phyloP scores from a whole-genome alignment of 2,113 vertebrate genomes.

The Ardeotis arabs region DNA sequence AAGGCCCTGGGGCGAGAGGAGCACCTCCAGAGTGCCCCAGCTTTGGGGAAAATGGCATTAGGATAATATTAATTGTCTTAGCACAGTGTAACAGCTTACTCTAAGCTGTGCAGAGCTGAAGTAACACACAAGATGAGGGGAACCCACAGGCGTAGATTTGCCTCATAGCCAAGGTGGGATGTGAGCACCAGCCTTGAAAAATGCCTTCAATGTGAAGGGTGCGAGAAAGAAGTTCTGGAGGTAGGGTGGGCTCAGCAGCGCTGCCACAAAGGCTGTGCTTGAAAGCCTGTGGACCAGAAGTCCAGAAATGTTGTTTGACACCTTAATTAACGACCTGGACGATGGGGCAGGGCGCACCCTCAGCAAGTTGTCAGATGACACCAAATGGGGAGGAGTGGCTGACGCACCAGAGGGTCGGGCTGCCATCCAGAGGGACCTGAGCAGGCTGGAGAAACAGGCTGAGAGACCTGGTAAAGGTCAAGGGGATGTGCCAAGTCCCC shows the following conservation, averaged over 20 bases:
- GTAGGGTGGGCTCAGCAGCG: neutral
- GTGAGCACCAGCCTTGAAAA: neutral
- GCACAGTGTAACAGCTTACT: neutral
- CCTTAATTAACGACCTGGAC: neutral
- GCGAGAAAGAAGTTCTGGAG: neutral
- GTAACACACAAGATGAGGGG: neutral
- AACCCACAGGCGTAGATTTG: accelerated
- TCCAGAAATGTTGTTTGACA: neutral
- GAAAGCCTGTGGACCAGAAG: neutral
- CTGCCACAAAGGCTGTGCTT: neutral
- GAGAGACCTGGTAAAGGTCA: too few relatives aligned
- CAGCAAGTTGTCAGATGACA: neutral
- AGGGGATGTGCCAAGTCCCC: too few relatives aligned
- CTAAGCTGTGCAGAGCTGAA: neutral
- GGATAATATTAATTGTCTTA: neutral
- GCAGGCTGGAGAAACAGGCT: too few relatives aligned
- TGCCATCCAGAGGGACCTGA: too few relatives aligned
- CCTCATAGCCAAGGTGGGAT: neutral
- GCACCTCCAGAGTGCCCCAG: neutral
- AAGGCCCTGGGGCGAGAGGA: neutral
- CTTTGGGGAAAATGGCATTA: neutral
- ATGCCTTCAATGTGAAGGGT: neutral
- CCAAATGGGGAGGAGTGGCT: neutral
- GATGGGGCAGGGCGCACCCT: neutral
- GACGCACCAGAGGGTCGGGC: too few relatives aligned